These are phyloP conservation scores for Micrasema minimum DNA, from an alignment of 1,140 invertebrate species.

Conservation along the genomic window DNA sequence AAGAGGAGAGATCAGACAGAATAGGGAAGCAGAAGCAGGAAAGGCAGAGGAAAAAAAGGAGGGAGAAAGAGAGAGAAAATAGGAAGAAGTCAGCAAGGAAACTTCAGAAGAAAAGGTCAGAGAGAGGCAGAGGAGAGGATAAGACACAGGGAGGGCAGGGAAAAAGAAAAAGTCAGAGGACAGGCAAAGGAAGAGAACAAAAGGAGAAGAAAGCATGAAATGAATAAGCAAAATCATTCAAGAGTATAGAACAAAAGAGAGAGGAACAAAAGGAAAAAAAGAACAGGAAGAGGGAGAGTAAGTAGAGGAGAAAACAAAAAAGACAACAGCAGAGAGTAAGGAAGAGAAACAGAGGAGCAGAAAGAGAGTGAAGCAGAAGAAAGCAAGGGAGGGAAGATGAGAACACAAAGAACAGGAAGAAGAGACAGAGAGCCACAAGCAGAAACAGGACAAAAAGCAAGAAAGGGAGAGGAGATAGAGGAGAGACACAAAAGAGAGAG, in stretches of 20 bases:
- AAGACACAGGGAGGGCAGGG: not conserved
- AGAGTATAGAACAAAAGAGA: not conserved
- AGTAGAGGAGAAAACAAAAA: not conserved
- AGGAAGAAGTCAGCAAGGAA: not conserved
- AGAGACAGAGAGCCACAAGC: too few relatives aligned
- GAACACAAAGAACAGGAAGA: too few relatives aligned
- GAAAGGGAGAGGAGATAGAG: not conserved
- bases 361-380: too few relatives aligned
- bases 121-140: not conserved
- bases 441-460: not conserved
- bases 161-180: not conserved
- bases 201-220: not conserved
- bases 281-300: not conserved
- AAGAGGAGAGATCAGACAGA: too few relatives aligned
- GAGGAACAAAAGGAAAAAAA: not conserved
- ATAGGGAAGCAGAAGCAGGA: too few relatives aligned
- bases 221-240: not conserved
- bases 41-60: too few relatives aligned
- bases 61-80: not conserved
- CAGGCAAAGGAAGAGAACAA: not conserved
- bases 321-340: not conserved
- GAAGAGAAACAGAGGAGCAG: too few relatives aligned
- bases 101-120: not conserved
- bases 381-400: too few relatives aligned
- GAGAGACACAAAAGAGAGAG: not conserved